A percentile compares a stretch with the other conserved stretches of the same genome.
Evolutionary conservation across 2,797 vertebrate genomes (phyloP).

Genomic region (Parauchenoglanis punctatus): DNA sequence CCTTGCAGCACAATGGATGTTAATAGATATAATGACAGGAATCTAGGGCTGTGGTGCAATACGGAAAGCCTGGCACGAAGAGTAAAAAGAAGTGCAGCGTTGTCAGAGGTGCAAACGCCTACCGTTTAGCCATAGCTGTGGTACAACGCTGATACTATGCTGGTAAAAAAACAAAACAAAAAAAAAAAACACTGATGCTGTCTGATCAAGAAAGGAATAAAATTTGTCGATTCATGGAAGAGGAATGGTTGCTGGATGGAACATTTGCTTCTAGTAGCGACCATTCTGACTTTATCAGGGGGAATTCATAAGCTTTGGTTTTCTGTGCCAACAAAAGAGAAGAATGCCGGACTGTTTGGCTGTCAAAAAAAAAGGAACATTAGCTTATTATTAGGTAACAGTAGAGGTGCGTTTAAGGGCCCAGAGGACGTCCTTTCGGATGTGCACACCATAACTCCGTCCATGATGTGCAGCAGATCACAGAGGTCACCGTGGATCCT

Average conservation of each 20-base stretch:
- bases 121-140: background rate
- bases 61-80: background rate
- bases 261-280: background rate
- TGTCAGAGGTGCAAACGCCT: too few relatives aligned
- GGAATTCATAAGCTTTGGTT: background rate
- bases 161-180: background rate
- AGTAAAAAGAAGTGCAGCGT: background rate
- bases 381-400: background rate
- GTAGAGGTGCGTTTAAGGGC: too few relatives aligned
- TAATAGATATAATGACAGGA: background rate
- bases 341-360: background rate
- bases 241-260: background rate
- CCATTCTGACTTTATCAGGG: background rate
- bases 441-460: background rate
- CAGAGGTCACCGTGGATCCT: background rate
- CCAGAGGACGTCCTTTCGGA: background rate
- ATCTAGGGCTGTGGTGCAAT: background rate
- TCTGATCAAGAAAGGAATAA: background rate
- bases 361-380: background rate
- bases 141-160: background rate
- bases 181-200: too few relatives aligned
- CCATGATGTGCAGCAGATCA: background rate
- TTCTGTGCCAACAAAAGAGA: background rate
- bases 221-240: background rate
- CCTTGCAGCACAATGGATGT: background rate